Conservation (phyloP, 2,113 vertebrate genomes). For the Pterophyllum scalare region DNA sequence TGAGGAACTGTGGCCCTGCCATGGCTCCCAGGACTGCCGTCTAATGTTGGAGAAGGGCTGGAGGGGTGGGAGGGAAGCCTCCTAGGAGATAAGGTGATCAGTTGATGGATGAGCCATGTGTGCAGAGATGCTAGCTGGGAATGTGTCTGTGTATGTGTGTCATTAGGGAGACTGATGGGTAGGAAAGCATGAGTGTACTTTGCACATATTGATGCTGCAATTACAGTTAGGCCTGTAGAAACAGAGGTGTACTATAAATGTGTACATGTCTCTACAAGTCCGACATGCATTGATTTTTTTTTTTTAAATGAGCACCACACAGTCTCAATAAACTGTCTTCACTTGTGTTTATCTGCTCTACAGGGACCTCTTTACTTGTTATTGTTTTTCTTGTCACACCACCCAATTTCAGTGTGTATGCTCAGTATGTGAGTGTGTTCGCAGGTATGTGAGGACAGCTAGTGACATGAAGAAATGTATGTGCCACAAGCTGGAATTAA, state of each 20-base stretch:
- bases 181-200: conserved; percentile 24
- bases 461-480: conserved; percentile 36
- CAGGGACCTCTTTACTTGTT: neutral
- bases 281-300: neutral
- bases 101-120: conserved; percentile 55
- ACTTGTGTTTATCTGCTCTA: neutral
- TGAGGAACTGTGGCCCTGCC: neutral
- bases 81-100: conserved; percentile 3
- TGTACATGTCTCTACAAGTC: neutral
- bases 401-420: neutral
- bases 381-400: neutral
- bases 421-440: conserved; percentile 2
- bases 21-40: neutral
- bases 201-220: neutral
- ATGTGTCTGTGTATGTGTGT: conserved; percentile 30
- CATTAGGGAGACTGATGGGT: conserved; percentile 46
- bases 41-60: conserved; percentile 1
- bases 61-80: neutral
- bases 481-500: conserved; percentile 54
- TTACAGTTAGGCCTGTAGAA: neutral
- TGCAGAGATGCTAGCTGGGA: conserved; percentile 6
- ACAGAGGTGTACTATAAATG: neutral
- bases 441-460: conserved; percentile 22
- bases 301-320: neutral
- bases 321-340: neutral